These are phyloP conservation scores for Microctonus hyperodae DNA, from an alignment of 2,888 invertebrate species.

Conservation along the genomic window DNA sequence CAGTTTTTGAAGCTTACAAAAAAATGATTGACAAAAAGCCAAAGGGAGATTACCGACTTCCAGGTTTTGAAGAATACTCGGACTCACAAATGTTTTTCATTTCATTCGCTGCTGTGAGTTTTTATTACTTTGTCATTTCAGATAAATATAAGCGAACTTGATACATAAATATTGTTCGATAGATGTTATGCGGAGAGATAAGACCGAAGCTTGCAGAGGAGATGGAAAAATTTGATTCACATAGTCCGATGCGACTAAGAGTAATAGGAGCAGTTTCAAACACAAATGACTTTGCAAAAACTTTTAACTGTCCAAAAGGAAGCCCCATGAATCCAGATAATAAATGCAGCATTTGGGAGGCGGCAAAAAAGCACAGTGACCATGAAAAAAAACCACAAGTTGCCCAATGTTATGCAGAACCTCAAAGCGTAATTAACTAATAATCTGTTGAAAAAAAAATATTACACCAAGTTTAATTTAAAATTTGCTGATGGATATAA, in stretches of 20 bases:
- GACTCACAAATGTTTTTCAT: constrained; percentile 79
- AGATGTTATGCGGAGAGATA: constrained; percentile 16
- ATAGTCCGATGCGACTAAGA: constrained; percentile 31
- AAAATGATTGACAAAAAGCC: constrained; percentile 29
- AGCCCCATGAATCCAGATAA: constrained; percentile 36
- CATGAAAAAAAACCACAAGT: neutral
- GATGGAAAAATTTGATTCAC: constrained; percentile 2
- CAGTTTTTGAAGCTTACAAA: constrained; percentile 73
- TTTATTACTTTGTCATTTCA: neutral
- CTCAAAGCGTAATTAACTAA: too few relatives aligned
- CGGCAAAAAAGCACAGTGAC: neutral
- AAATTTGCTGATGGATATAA: too few relatives aligned
- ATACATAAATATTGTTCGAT: neutral
- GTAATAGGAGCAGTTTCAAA: constrained; percentile 36
- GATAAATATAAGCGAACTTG: neutral
- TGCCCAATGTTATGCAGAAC: neutral
- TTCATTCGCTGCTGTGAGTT: constrained; percentile 58
- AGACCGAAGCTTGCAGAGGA: constrained; percentile 4
- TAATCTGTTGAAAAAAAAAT: too few relatives aligned
- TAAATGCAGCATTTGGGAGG: constrained; percentile 35
- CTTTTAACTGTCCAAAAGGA: constrained; percentile 34
- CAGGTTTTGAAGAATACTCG: constrained; percentile 70
- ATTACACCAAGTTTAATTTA: too few relatives aligned
- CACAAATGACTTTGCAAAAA: constrained; percentile 31
- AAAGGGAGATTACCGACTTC: constrained; percentile 63